Percentiles rank a stretch among this genome's conserved stretches.
These are phyloP conservation scores for Cepaea hortensis DNA, from an alignment of 2,888 invertebrate species.

Conservation along the genomic window DNA sequence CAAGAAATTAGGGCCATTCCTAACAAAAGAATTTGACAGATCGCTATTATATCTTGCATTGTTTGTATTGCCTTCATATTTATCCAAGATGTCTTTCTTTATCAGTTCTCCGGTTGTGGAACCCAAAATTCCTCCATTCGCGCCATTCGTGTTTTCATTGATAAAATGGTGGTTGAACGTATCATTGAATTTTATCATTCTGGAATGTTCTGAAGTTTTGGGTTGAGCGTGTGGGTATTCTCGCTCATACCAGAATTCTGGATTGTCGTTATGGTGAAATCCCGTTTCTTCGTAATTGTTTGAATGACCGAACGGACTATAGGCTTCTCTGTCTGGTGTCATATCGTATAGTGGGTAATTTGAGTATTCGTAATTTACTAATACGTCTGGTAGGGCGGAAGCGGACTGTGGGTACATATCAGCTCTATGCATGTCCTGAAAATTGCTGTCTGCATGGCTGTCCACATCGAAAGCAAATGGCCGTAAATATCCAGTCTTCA, in stretches of 20 bases:
- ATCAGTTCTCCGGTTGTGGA: background rate
- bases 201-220: background rate
- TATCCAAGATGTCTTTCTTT: background rate
- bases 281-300: background rate
- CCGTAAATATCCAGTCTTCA: background rate
- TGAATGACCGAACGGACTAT: background rate
- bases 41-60: background rate
- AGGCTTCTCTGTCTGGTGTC: too few relatives aligned
- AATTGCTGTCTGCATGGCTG: background rate
- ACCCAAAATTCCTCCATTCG: background rate
- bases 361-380: background rate
- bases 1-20: background rate
- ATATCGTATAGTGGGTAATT: background rate
- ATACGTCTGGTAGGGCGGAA: background rate
- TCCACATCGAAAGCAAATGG: background rate
- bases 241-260: background rate
- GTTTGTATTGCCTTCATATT: background rate
- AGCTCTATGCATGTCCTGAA: background rate
- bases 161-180: background rate
- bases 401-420: background rate
- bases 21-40: background rate
- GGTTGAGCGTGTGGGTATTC: background rate
- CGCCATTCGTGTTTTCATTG: background rate
- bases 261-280: background rate
- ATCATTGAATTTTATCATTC: conserved; percentile 11